Percentiles rank a stretch among this genome's conserved stretches.
phyloP scores from a whole-genome alignment of 2,888 invertebrate species.

The Tinea semifulvella region DNA sequence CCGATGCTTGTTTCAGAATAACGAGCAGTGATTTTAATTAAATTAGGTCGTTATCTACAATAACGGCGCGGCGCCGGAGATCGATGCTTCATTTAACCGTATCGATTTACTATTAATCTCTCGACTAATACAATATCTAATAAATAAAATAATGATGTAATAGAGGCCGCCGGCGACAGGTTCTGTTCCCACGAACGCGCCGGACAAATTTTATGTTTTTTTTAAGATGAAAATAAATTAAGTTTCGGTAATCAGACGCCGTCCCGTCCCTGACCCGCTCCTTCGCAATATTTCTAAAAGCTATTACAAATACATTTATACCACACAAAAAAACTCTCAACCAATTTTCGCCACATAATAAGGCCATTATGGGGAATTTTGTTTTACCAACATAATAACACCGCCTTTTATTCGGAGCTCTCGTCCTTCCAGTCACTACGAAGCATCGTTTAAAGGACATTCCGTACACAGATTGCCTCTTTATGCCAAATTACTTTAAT shows the following conservation, averaged over 20 bases:
- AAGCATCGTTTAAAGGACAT: slow-evolving; percentile 53
- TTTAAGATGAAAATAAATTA: slow-evolving; percentile 53
- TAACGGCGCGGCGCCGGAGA: slow-evolving; percentile 4
- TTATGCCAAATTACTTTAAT: slow-evolving; percentile 52
- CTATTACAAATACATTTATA: slow-evolving; percentile 67
- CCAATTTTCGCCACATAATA: slow-evolving; percentile 68
- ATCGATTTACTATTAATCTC: slow-evolving; percentile 64
- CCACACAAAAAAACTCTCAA: slow-evolving; percentile 62
- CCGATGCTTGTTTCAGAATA: slow-evolving; percentile 7
- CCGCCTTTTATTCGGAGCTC: slow-evolving; percentile 60
- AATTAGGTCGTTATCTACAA: slow-evolving; percentile 12
- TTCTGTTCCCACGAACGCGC: slow-evolving; percentile 58
- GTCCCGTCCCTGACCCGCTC: slow-evolving; percentile 52
- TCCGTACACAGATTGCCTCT: slow-evolving; percentile 54
- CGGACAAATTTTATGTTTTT: slow-evolving; percentile 53
- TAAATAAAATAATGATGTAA: slow-evolving; percentile 66
- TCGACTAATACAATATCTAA: slow-evolving; percentile 61
- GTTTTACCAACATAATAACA: slow-evolving; percentile 67
- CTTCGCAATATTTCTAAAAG: slow-evolving; percentile 66
- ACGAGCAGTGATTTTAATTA: slow-evolving; percentile 13
- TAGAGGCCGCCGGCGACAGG: slow-evolving; percentile 64
- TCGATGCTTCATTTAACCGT: slow-evolving; percentile 27
- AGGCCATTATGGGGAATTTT: slow-evolving; percentile 66
- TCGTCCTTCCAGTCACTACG: slow-evolving; percentile 51
- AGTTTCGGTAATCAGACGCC: slow-evolving; percentile 62